Conservation (phyloP, 2,113 vertebrate genomes). For the Antennarius striatus region DNA sequence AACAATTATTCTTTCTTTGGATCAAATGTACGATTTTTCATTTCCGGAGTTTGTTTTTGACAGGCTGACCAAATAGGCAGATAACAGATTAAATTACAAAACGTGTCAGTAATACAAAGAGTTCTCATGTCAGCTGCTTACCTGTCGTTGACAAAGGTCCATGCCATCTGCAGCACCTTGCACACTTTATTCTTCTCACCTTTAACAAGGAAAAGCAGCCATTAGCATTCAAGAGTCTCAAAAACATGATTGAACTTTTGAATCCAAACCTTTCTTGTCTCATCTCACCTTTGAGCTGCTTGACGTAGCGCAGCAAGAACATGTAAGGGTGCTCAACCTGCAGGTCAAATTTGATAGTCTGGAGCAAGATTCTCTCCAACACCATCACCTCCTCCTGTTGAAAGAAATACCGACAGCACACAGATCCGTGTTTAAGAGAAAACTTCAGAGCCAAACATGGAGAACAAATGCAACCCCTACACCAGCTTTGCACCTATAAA, state of each 20-base stretch:
- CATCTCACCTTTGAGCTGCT: conserved; percentile 93
- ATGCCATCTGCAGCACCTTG: conserved; percentile 98
- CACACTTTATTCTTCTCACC: conserved; percentile 99
- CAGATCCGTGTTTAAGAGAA: neutral
- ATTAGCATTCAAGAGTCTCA: neutral
- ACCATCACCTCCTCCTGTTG: conserved; percentile 98
- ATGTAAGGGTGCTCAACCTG: conserved; percentile 99
- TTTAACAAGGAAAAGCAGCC: conserved; percentile 50
- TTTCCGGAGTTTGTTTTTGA: no score
- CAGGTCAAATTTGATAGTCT: conserved; percentile 98
- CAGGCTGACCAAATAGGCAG: no score
- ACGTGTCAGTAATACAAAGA: neutral
- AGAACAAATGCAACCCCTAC: no score
- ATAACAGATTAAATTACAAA: neutral
- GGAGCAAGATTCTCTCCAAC: conserved; percentile 93
- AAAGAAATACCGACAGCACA: neutral
- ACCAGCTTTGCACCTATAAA: no score
- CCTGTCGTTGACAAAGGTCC: conserved; percentile 99
- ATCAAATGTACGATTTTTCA: no score
- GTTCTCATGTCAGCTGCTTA: conserved; percentile 48
- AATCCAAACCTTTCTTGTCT: neutral
- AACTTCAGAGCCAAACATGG: no score
- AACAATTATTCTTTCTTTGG: no score
- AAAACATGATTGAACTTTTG: no score
- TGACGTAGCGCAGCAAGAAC: conserved; percentile 96